These are phyloP conservation scores for Dreissena polymorpha DNA, from an alignment of 1,140 invertebrate genomes.

Conservation along the genomic window DNA sequence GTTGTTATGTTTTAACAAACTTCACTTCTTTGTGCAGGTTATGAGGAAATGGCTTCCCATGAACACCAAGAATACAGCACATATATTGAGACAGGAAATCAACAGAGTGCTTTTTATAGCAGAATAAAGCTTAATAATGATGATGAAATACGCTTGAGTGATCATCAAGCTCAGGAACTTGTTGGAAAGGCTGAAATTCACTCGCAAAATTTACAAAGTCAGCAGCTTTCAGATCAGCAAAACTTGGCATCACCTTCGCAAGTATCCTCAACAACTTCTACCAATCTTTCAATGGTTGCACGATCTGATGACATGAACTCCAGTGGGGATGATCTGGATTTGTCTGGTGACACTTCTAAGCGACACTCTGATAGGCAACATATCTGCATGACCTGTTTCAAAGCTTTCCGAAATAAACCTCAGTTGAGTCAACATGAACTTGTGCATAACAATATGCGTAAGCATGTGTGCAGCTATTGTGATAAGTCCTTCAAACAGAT, in stretches of 20 bases:
- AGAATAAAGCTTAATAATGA: slow-evolving; percentile 32
- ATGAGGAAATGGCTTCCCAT: slow-evolving; percentile 24
- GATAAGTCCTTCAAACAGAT: slow-evolving; percentile 99
- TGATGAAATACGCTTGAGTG: slow-evolving; percentile 37
- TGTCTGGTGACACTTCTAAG: neutral
- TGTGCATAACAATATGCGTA: slow-evolving; percentile 90
- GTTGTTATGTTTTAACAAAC: too few species aligned
- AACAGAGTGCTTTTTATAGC: slow-evolving; percentile 34
- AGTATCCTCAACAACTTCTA: neutral
- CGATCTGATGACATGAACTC: too few species aligned
- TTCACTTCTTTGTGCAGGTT: too few species aligned
- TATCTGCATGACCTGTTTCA: slow-evolving; percentile 44
- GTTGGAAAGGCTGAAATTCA: neutral
- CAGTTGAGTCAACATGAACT: slow-evolving; percentile 96
- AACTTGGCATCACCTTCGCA: neutral
- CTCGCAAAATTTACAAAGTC: neutral
- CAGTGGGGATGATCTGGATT: neutral
- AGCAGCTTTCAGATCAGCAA: neutral
- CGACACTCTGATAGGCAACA: slow-evolving; percentile 40
- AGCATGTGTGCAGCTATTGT: slow-evolving; percentile 91
- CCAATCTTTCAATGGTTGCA: neutral
- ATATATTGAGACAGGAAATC: neutral
- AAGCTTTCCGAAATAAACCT: slow-evolving; percentile 95
- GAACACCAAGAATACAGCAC: neutral
- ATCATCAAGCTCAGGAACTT: slow-evolving; percentile 9